These are phyloP conservation scores for Solea senegalensis DNA, from an alignment of 2,113 vertebrate species.

Conservation along the genomic window DNA sequence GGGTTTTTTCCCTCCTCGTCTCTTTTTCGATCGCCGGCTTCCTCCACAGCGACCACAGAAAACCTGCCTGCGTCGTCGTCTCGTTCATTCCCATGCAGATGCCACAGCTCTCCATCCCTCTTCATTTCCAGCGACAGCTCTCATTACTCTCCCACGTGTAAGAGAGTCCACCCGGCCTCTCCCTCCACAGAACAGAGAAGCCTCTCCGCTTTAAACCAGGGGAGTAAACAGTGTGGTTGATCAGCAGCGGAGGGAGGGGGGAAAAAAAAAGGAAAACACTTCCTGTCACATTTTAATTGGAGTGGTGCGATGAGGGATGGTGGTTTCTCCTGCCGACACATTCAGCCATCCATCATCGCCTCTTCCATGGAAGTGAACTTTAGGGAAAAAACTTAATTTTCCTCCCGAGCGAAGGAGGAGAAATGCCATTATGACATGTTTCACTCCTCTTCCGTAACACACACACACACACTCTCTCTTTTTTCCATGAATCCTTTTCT, in stretches of 20 bases:
- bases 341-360: slow-evolving; percentile 65
- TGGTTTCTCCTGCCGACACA: slow-evolving; percentile 33
- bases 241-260: slow-evolving; percentile 8
- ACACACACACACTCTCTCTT: background rate
- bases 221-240: slow-evolving; percentile 45
- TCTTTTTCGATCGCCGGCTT: background rate
- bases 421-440: slow-evolving; percentile 43
- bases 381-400: slow-evolving; percentile 55
- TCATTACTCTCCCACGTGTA: slow-evolving; percentile 37
- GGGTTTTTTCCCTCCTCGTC: background rate
- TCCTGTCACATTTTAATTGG: slow-evolving; percentile 70
- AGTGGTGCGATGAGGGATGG: slow-evolving; percentile 58
- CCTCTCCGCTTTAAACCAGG: slow-evolving; percentile 13
- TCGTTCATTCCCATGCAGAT: slow-evolving; percentile 34
- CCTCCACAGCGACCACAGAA: background rate
- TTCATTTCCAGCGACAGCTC: slow-evolving; percentile 21
- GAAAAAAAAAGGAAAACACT: slow-evolving; percentile 7
- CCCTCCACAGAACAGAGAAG: background rate
- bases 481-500: background rate
- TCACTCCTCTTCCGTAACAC: slow-evolving; percentile 11
- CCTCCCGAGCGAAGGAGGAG: slow-evolving; percentile 24
- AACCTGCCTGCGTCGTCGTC: background rate
- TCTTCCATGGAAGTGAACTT: slow-evolving; percentile 50
- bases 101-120: background rate
- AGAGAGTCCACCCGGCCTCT: background rate